Percentiles rank a stretch among this genome's conserved stretches.
These are phyloP conservation scores for Epizoanthus rinbou DNA, from an alignment of 92 coral and sea anemone species.

Conservation along the genomic window DNA sequence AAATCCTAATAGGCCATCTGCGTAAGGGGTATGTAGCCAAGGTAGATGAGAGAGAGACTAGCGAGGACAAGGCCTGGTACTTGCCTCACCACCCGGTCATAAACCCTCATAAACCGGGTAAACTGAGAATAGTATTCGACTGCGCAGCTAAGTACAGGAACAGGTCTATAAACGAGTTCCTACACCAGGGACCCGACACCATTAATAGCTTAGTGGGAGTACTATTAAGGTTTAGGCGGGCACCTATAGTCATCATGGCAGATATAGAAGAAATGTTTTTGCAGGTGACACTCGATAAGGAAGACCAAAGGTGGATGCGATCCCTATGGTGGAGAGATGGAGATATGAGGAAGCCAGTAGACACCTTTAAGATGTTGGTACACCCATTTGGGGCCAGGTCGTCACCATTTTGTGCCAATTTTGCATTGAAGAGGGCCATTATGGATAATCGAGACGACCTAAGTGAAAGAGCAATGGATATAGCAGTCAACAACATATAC, in stretches of 20 bases:
- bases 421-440: too few species aligned
- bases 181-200: too few species aligned
- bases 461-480: not conserved
- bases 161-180: too few species aligned
- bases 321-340: not conserved
- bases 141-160: too few species aligned
- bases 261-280: too few species aligned
- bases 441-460: not conserved
- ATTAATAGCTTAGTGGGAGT: too few species aligned
- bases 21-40: not conserved
- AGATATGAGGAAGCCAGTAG: not conserved
- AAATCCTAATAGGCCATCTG: not conserved
- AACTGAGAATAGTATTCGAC: too few species aligned
- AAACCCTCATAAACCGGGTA: too few species aligned
- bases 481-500: not conserved
- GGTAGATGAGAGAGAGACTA: not conserved
- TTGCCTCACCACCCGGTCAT: too few species aligned
- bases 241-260: not conserved
- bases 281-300: too few species aligned
- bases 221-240: not conserved
- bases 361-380: not conserved
- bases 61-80: not conserved
- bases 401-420: too few species aligned
- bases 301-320: not conserved
- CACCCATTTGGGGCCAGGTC: too few species aligned